A percentile compares a stretch with the other conserved stretches of the same genome.
Conservation (phyloP, 2,888 invertebrate genomes). For the Abrostola tripartita region DNA sequence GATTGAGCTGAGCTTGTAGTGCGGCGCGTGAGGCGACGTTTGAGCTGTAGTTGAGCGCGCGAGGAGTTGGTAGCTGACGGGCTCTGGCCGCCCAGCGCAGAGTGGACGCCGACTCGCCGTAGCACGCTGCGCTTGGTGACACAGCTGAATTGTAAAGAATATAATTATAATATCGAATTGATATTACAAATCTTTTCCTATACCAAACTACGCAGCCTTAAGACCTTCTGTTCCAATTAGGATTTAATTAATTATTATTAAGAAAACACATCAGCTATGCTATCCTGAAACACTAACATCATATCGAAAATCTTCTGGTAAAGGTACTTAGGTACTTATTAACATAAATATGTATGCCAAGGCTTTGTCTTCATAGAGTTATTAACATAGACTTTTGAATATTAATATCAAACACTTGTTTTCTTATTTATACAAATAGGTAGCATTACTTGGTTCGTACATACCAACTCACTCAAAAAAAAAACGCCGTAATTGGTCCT, state of each 20-base stretch:
- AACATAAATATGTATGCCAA: conserved; percentile 35
- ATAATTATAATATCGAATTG: neutral
- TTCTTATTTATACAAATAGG: neutral
- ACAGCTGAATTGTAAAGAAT: conserved; percentile 86
- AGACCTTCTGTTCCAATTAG: no score
- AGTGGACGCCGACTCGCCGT: conserved; percentile 94
- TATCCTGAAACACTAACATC: no score
- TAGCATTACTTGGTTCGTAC: no score
- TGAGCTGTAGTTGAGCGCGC: conserved; percentile 43
- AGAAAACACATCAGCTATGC: no score
- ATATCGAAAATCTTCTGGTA: no score
- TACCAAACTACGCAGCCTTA: no score
- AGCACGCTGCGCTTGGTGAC: conserved; percentile 92
- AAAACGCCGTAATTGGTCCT: no score
- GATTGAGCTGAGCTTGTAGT: conserved; percentile 80
- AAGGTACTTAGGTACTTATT: conserved; percentile 30
- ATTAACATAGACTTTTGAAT: conserved; percentile 43
- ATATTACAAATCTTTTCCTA: neutral
- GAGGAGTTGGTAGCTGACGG: conserved; percentile 88
- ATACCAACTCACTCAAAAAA: no score
- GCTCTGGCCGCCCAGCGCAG: conserved; percentile 93
- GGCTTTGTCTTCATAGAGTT: conserved; percentile 27
- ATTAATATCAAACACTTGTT: conserved; percentile 41
- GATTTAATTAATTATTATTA: no score
- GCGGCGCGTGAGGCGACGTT: conserved; percentile 60